Base-by-base conservation (phyloP, 2,113 vertebrate genomes). In the Syngnathus floridae region DNA sequence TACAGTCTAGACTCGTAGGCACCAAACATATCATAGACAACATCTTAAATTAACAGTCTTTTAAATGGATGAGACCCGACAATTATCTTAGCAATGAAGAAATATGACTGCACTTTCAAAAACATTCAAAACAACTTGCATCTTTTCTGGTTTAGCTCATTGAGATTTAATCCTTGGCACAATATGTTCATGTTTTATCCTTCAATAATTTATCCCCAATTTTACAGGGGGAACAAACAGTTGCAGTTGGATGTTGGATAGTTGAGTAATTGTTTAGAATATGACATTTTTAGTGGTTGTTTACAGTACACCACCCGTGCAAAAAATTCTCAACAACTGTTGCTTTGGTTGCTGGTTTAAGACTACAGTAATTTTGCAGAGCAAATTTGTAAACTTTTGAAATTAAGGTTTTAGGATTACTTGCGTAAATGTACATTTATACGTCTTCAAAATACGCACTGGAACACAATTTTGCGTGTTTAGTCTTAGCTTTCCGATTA, bases 61-160 rank as follows among this genome's bases (percentile, higher is more conserved):
- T 38, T 5, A 48, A 65, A 52, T 21, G 19, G 43, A 67, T 70
- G 35, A 79, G 14, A 61, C 65, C 58, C 66, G 67, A 62, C 41
- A 74, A 75, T 75, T 74, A 46, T 64, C 56, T 76, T 67, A 75
- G 64, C 40, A 10, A 40, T 78, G 58, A 79, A 63, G 45, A 68
- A 31, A 68, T 46, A 62, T 76, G 45, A 62, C 56, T 76, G 17
- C 9, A 55, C 5, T 66, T 62, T 56, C 13, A 58, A 71, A 41
- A 58, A 69, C 22, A 54, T 59, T 41, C 64, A 62, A 21, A 69
- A 43, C 26, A 73, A 46, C 49, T 38, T 8, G 43, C 38, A 66
- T 62, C 1, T 2, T 61, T 6, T 69, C 35, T 13, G 31, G 7
- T 52, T 13, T 43, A 36, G 26, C 35, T 14, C 21, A 52, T 51